Conservation (phyloP, 2,888 invertebrate genomes). For the Biston stratarius region DNA sequence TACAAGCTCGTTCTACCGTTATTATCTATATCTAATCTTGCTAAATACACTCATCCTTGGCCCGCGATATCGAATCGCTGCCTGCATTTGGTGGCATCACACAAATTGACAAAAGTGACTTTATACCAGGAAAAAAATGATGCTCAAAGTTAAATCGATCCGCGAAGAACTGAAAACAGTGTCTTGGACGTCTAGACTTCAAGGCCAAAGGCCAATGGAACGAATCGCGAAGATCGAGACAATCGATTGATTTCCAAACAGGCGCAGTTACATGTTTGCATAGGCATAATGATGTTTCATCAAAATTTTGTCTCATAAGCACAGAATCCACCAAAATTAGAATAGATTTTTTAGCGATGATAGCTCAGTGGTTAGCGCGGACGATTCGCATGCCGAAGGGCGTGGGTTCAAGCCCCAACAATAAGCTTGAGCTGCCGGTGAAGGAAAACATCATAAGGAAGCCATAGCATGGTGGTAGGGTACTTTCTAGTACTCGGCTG, state of each 20-base stretch:
- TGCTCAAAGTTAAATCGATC: not conserved
- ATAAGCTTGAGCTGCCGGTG: no score
- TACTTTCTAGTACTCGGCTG: no score
- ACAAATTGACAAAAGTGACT: slow-evolving; percentile 9
- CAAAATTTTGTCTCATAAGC: no score
- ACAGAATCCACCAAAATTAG: no score
- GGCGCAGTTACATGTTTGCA: no score
- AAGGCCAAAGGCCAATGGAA: slow-evolving; percentile 2
- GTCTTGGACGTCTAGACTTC: not conserved
- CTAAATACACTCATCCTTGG: slow-evolving; percentile 1
- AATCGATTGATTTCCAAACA: not conserved
- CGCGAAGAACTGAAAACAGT: slow-evolving; percentile 1
- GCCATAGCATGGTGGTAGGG: no score
- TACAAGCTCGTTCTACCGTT: not conserved
- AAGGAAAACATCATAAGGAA: no score
- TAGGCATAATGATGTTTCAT: not conserved
- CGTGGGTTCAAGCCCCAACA: no score
- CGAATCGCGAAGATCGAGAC: slow-evolving; percentile 8
- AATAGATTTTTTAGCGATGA: no score
- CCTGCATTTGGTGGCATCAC: slow-evolving; percentile 1
- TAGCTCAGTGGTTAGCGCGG: no score
- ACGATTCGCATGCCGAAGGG: no score
- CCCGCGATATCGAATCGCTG: not conserved
- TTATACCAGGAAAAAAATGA: not conserved
- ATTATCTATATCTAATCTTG: slow-evolving; percentile 10